Base-by-base conservation (phyloP, 2,888 invertebrate genomes). In the Rhyacophila evoluta region DNA sequence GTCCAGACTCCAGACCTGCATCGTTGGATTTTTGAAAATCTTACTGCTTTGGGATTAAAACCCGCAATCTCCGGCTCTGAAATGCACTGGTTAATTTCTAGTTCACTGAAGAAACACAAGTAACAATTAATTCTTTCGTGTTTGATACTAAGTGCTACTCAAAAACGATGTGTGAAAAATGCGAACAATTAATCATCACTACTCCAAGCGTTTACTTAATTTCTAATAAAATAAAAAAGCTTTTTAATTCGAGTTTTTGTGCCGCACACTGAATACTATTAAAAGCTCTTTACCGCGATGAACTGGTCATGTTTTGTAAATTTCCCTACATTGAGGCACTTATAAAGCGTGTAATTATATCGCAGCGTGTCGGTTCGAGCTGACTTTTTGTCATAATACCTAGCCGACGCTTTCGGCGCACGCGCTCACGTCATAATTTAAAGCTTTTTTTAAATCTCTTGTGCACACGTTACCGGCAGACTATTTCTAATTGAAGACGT, bases 281-380 rank as follows among this genome's bases (percentile, higher is more conserved):
- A 55, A 6, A 25, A 8, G 12, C 55, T 55, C 19, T 55, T 55
- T 55, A 55, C 55, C 55, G 19, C 8, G 55, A 55, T 55, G 55
- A 19, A 25, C 25, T 55, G 55, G 55, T 55, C 55, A 55, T n/a
- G 55, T 25, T 55, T 55, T 55, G 55, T 55, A 25, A 55, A 25
- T 55, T 25, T 55, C 19, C 74, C 67, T 33, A 68, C 55, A 79
- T 70, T 75, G 15, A 75, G 71, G 75, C 78, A 79, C 78, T 79
- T 79, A 74, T 72, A 38, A 71, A 72, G 75, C 78, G 78, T 79
- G 72, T 79, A 79, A 79, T 79, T 79, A 79, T 79, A 67, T 74
- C 72, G 39, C 70, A 19, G 55, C 55, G 55, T 55, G 55, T 55
- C 55, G 55, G 19, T 10, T 55, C 55, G 55, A 19, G 19, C 55